Conservation (phyloP, 2,797 vertebrate genomes). For the Hephaestus fuliginosus region DNA sequence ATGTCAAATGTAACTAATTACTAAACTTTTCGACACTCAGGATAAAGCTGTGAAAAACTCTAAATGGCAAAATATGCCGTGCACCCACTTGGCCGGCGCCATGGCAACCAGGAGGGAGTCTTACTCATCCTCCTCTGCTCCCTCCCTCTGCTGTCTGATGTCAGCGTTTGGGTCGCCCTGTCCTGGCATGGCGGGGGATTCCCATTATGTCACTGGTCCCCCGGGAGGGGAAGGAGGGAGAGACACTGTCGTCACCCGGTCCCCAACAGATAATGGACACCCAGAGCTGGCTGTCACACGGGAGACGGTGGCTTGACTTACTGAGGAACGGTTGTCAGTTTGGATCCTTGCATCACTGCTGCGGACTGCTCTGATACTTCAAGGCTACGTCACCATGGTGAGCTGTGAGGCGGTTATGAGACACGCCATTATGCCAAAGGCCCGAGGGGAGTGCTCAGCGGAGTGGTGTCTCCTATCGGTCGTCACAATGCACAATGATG, state of each 20-base stretch:
- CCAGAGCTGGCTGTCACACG: slow-evolving; percentile 51
- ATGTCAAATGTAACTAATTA: not conserved
- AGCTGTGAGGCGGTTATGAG: slow-evolving; percentile 34
- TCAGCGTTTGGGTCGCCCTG: slow-evolving; percentile 50
- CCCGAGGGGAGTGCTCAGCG: slow-evolving; percentile 20
- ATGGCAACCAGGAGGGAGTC: slow-evolving; percentile 5
- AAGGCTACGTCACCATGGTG: slow-evolving; percentile 45
- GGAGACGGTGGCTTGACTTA: slow-evolving; percentile 16
- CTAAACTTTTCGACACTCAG: not conserved
- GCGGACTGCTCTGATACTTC: not conserved
- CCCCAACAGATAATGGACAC: slow-evolving; percentile 59
- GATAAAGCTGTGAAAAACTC: not conserved
- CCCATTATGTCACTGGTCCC: slow-evolving; percentile 68
- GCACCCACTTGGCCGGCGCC: not conserved
- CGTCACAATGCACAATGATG: slow-evolving; percentile 60
- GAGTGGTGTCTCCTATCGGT: slow-evolving; percentile 29
- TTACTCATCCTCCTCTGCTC: slow-evolving; percentile 29
- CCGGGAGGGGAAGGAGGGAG: slow-evolving; percentile 29
- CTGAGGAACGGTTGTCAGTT: slow-evolving; percentile 31
- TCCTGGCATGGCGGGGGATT: slow-evolving; percentile 59
- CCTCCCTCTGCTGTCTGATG: slow-evolving; percentile 48
- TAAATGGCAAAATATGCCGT: not conserved
- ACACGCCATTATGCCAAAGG: slow-evolving; percentile 37
- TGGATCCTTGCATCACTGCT: slow-evolving; percentile 25
- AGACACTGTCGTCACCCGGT: slow-evolving; percentile 45